phyloP scores from a whole-genome alignment of 1,140 invertebrate genomes.

The Phymastichus coffea region DNA sequence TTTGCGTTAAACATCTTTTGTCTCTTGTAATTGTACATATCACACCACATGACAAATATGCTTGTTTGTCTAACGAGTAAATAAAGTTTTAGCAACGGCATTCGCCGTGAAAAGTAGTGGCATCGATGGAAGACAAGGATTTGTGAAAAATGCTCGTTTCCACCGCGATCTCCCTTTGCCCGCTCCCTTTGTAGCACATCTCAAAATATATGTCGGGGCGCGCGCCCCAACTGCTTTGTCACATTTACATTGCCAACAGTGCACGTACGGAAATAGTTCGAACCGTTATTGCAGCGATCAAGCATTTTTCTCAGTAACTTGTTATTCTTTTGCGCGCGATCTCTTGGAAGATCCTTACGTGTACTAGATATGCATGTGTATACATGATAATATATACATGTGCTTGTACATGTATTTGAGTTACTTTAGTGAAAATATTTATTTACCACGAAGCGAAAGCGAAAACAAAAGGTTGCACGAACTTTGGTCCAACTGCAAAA shows the following conservation, averaged over 20 bases:
- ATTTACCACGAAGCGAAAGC: too few species aligned
- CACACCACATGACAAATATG: conserved; percentile 21
- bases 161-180: neutral
- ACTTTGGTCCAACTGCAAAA: too few species aligned
- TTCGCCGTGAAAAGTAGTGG: conserved; percentile 1
- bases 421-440: conserved; percentile 11
- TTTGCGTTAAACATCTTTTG: neutral
- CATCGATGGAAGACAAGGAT: conserved; percentile 24
- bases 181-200: neutral
- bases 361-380: neutral
- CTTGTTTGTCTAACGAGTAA: conserved; percentile 8
- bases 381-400: conserved; percentile 6
- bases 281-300: conserved; percentile 6
- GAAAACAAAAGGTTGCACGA: too few species aligned
- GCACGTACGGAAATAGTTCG: conserved; percentile 10
- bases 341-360: neutral
- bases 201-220: too few species aligned
- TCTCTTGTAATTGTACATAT: conserved; percentile 20
- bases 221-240: too few species aligned
- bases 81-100: conserved; percentile 14
- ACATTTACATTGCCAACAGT: too few species aligned
- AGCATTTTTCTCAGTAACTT: conserved; percentile 1
- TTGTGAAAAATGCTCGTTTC: conserved; percentile 12
- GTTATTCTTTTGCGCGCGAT: neutral
- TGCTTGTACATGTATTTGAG: neutral